phyloP scores from a whole-genome alignment of 2,888 invertebrate species.

The Cremastobaeus sp. region DNA sequence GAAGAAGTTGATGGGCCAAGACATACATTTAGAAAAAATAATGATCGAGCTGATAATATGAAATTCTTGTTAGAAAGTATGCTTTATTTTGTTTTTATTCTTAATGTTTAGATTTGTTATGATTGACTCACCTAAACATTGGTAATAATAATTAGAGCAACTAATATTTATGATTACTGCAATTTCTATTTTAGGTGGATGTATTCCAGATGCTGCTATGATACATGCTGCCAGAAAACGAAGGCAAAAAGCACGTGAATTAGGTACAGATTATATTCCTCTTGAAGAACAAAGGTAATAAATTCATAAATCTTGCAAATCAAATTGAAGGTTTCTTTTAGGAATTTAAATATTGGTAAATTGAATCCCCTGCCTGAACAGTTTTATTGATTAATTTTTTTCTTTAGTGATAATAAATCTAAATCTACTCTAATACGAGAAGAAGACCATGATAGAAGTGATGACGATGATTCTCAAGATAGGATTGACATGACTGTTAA shows the following conservation, averaged over 20 bases:
- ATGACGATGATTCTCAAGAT: conserved; percentile 85
- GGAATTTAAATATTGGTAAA: too few relatives aligned
- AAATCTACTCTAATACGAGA: conserved; percentile 86
- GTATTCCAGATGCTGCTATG: conserved; percentile 97
- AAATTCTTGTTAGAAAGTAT: conserved; percentile 88
- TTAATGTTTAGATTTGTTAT: too few relatives aligned
- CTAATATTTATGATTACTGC: too few relatives aligned
- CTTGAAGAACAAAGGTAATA: conserved; percentile 64
- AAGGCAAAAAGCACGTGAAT: conserved; percentile 94
- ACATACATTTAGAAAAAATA: conserved; percentile 80
- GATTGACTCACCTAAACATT: too few relatives aligned
- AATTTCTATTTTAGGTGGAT: conserved; percentile 87
- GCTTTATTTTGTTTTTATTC: conserved; percentile 56
- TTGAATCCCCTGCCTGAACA: neutral
- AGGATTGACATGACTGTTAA: conserved; percentile 92
- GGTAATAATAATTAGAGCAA: too few relatives aligned
- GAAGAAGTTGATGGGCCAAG: conserved; percentile 80
- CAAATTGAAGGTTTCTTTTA: too few relatives aligned
- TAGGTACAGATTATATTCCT: conserved; percentile 82
- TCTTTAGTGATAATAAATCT: conserved; percentile 73
- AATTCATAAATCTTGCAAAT: too few relatives aligned
- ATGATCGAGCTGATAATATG: conserved; percentile 82
- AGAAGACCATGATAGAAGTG: conserved; percentile 90
- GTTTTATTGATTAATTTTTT: neutral
- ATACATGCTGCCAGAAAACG: conserved; percentile 98